Evolutionary conservation across 92 coral and sea anemone genomes (phyloP).

Genomic region (Siderastrea radians): DNA sequence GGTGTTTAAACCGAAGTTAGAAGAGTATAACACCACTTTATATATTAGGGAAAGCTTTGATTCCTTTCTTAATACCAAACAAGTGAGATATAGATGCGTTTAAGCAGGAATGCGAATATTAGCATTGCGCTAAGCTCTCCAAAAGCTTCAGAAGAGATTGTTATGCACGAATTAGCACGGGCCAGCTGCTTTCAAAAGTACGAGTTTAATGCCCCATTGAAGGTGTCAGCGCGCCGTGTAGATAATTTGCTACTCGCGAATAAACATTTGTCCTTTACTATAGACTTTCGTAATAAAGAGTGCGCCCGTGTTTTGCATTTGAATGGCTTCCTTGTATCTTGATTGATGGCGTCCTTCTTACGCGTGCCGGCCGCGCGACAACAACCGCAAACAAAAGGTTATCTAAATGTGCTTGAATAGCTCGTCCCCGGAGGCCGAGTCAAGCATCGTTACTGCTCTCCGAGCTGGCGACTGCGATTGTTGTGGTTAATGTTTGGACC

Average conservation of each 20-base stretch:
- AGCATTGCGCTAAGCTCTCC: slow-evolving; percentile 30
- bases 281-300: slow-evolving; percentile 69
- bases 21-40: background rate
- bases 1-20: background rate
- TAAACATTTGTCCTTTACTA: slow-evolving; percentile 66
- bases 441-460: slow-evolving; percentile 17
- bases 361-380: slow-evolving; percentile 92
- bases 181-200: slow-evolving; percentile 51
- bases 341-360: slow-evolving; percentile 77
- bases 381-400: slow-evolving; percentile 47
- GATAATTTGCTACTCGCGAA: slow-evolving; percentile 57
- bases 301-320: slow-evolving; percentile 78
- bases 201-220: slow-evolving; percentile 57
- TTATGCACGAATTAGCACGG: slow-evolving; percentile 36
- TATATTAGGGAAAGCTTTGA: background rate
- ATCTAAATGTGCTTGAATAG: slow-evolving; percentile 36
- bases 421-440: slow-evolving; percentile 36
- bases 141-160: slow-evolving; percentile 19
- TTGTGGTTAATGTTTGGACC: slow-evolving; percentile 30
- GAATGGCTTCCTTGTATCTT: slow-evolving; percentile 57
- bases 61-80: background rate
- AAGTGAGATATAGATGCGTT: background rate
- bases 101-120: slow-evolving; percentile 10
- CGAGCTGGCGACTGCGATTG: slow-evolving; percentile 13
- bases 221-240: slow-evolving; percentile 36